These are phyloP conservation scores for Peucedramus taeniatus DNA, from an alignment of 2,113 vertebrate species.

Conservation along the genomic window DNA sequence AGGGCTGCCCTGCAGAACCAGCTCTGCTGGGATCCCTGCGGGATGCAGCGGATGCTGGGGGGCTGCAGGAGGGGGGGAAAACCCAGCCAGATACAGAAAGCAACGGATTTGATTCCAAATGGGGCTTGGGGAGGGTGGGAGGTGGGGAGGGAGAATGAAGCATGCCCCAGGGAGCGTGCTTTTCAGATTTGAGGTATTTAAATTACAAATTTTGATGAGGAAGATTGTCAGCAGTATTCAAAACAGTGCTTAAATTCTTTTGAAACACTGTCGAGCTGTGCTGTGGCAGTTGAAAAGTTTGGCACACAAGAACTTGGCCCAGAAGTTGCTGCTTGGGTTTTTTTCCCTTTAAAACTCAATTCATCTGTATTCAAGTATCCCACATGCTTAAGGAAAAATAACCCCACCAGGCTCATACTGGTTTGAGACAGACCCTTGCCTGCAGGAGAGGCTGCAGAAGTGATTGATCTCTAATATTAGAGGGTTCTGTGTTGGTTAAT, in stretches of 20 bases:
- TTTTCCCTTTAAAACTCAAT: conserved; percentile 22
- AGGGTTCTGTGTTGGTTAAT: not conserved
- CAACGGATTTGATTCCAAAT: not conserved
- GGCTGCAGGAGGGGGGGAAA: not conserved
- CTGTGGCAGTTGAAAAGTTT: conserved; percentile 39
- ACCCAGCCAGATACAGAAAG: not conserved
- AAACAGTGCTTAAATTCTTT: conserved; percentile 62
- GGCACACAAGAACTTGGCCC: conserved; percentile 48
- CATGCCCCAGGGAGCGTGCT: conserved; percentile 59
- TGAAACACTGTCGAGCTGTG: conserved; percentile 53
- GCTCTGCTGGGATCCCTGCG: not conserved
- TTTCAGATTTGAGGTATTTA: conserved; percentile 65
- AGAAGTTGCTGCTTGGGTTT: conserved; percentile 46
- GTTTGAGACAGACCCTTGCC: not conserved
- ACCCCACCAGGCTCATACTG: not conserved
- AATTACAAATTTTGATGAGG: conserved; percentile 71
- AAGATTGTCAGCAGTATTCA: conserved; percentile 63
- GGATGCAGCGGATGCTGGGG: not conserved
- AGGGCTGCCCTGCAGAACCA: not conserved
- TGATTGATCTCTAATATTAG: not conserved
- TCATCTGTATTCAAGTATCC: conserved; percentile 57
- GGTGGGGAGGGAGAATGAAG: not conserved
- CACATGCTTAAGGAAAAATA: not conserved
- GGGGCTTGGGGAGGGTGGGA: conserved; percentile 6
- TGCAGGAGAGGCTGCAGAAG: not conserved